phyloP scores from a whole-genome alignment of 2,797 vertebrate species.

The Microcaecilia unicolor region DNA sequence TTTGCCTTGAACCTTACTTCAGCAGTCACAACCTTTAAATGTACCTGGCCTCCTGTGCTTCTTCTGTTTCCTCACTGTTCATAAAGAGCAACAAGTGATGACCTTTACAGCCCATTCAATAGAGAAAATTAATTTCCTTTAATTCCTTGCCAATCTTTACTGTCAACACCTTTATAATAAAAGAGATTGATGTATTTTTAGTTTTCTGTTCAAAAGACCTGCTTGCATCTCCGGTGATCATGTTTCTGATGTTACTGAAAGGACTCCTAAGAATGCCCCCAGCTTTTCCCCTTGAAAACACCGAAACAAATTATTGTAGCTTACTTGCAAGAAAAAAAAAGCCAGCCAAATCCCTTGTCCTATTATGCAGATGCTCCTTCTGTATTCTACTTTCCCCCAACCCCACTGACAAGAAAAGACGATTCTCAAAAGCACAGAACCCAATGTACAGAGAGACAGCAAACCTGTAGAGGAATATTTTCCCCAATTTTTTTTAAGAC shows the following conservation, averaged over 20 bases:
- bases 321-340: neutral
- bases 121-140: neutral
- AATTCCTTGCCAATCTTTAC: neutral
- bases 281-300: neutral
- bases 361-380: slow-evolving; percentile 4
- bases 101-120: neutral
- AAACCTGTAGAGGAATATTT: too few species aligned
- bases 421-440: too few species aligned
- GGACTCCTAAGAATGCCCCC: neutral
- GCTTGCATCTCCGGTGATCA: neutral
- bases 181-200: too few species aligned
- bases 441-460: too few species aligned
- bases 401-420: slow-evolving; percentile 3
- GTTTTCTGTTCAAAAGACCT: neutral
- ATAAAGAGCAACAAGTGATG: neutral
- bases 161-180: neutral
- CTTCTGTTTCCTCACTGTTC: neutral
- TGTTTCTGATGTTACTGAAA: neutral
- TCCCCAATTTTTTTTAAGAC: too few species aligned
- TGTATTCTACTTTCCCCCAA: slow-evolving; percentile 1
- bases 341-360: neutral
- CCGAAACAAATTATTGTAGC: neutral
- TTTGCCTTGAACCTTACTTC: too few species aligned
- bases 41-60: neutral
- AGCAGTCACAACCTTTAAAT: neutral